phyloP scores from a whole-genome alignment of 2,888 invertebrate genomes.

The Punctoribates punctum region DNA sequence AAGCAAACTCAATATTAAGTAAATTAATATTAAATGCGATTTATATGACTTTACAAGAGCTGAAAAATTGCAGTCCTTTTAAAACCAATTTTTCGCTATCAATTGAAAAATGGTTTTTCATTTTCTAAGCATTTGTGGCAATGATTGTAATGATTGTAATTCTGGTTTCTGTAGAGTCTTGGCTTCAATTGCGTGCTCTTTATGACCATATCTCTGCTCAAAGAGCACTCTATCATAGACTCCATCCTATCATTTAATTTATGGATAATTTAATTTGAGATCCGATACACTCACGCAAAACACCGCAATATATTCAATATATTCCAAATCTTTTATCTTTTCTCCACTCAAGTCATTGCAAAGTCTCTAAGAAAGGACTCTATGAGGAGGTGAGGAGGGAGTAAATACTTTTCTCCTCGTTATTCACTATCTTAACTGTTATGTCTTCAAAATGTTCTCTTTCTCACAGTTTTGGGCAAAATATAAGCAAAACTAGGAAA shows the following conservation, averaged over 20 bases:
- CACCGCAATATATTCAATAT: slow-evolving; percentile 11
- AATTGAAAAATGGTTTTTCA: not conserved
- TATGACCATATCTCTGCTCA: slow-evolving; percentile 27
- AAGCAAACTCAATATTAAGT: too few species aligned
- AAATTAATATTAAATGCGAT: too few species aligned
- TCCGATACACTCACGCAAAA: slow-evolving; percentile 35
- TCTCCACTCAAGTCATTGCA: not conserved
- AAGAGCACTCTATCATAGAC: not conserved
- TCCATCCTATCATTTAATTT: slow-evolving; percentile 33
- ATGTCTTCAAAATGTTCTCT: too few species aligned
- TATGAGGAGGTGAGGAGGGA: not conserved
- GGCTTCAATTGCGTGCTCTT: slow-evolving; percentile 21
- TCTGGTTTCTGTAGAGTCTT: not conserved
- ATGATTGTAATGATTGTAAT: slow-evolving; percentile 24
- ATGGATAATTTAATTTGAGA: slow-evolving; percentile 39
- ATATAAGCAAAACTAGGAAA: too few species aligned
- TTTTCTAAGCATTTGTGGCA: not conserved
- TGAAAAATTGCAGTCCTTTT: too few species aligned
- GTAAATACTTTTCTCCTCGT: too few species aligned
- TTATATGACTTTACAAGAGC: too few species aligned
- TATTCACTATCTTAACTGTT: too few species aligned
- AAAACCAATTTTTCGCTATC: too few species aligned
- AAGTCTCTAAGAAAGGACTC: not conserved
- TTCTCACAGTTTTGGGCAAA: too few species aligned
- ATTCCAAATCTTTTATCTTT: not conserved